Evolutionary conservation across 2,888 invertebrate genomes (phyloP).

Genomic region (Meiosimyza platycephala): DNA sequence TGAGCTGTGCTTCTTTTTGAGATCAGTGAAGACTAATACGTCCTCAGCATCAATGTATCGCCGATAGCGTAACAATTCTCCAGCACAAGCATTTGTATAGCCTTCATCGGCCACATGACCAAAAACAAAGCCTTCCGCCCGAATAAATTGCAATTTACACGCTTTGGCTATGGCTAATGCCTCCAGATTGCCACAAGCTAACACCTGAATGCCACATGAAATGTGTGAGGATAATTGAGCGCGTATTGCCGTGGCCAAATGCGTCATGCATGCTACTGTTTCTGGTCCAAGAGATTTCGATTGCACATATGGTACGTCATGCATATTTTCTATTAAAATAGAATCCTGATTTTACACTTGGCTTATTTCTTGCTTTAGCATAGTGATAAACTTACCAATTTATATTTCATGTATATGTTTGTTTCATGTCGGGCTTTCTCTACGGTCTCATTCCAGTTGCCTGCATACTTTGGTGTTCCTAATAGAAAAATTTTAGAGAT

Average conservation of each 20-base stretch:
- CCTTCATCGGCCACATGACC: constrained; percentile 86
- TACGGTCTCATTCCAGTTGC: constrained; percentile 70
- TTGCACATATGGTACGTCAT: constrained; percentile 79
- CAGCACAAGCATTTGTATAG: constrained; percentile 80
- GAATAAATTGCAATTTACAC: constrained; percentile 76
- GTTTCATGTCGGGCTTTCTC: constrained; percentile 74
- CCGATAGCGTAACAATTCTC: constrained; percentile 77
- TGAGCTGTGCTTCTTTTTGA: constrained; percentile 90
- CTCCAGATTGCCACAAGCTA: constrained; percentile 81
- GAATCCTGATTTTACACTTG: constrained; percentile 71
- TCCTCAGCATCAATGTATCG: constrained; percentile 75
- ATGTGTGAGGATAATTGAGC: constrained; percentile 66
- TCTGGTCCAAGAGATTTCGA: constrained; percentile 74
- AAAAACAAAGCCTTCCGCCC: constrained; percentile 84
- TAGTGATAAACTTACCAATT: constrained; percentile 66
- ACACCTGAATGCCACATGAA: constrained; percentile 76
- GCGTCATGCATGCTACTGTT: constrained; percentile 76
- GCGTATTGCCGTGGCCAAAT: constrained; percentile 73
- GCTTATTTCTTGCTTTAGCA: not conserved
- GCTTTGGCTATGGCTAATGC: constrained; percentile 81
- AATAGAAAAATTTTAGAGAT: not conserved
- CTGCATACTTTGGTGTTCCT: constrained; percentile 73
- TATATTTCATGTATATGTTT: constrained; percentile 70
- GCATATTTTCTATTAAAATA: constrained; percentile 82
- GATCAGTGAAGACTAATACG: constrained; percentile 78